Evolutionary conservation across 2,113 vertebrate genomes (phyloP).

Genomic region (Mohoua ochrocephala): DNA sequence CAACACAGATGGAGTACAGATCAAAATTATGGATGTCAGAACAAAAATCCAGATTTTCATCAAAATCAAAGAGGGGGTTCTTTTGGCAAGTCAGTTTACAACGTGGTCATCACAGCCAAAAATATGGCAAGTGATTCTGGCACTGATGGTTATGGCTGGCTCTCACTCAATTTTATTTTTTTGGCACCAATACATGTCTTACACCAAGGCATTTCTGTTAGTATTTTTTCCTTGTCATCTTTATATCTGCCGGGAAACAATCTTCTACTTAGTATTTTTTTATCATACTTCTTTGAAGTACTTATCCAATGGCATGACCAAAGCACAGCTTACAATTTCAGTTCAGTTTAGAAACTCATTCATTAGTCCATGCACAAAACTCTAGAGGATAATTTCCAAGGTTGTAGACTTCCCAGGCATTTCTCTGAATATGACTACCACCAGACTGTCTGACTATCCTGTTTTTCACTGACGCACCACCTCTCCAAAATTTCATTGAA

Average conservation of each 20-base stretch:
- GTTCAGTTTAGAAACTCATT: not conserved
- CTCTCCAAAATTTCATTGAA: not conserved
- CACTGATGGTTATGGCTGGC: not conserved
- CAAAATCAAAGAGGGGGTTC: not conserved
- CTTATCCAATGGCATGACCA: not conserved
- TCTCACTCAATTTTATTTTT: not conserved
- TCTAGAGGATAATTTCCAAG: not conserved
- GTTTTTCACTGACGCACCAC: not conserved
- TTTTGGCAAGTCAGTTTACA: not conserved
- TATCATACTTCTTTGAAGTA: not conserved
- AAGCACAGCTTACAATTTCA: not conserved
- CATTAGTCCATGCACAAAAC: not conserved
- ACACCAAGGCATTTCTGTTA: not conserved
- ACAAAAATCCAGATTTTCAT: not conserved
- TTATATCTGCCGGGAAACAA: not conserved
- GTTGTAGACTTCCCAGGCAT: not conserved
- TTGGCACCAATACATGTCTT: not conserved
- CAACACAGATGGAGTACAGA: not conserved
- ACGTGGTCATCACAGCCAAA: not conserved
- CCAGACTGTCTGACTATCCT: not conserved
- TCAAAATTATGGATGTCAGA: not conserved
- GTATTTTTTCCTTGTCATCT: not conserved
- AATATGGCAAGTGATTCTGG: not conserved
- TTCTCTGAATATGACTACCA: not conserved
- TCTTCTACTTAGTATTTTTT: not conserved